Evolutionary conservation across 2,888 invertebrate species (phyloP), one percentile per base, ranked within the genome.

Genomic region (Mallateleia sp.): DNA sequence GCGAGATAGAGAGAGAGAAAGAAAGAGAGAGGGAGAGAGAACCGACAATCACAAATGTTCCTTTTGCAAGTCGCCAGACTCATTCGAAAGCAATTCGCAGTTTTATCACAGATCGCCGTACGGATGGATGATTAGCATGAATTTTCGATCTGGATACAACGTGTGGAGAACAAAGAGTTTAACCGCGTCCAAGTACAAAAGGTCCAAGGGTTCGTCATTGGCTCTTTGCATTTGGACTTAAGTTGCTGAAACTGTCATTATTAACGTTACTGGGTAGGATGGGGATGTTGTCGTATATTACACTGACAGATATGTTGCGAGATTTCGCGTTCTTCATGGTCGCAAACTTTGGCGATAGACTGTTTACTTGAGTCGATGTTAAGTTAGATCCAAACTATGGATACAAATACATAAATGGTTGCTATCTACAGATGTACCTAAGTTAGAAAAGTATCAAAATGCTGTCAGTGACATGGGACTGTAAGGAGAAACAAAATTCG

Each of bases 31-130:
- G 56, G 64, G 71, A 72, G 72, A 71, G 64, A 60, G 54, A 78
- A 82, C 82, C 86, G 86, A 86, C 86, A 82, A 86, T 86, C 86
- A 82, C 82, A 79, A 86, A 82, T 86, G 86, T 86, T 86, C 86
- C 86, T 86, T 74, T 64, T 54, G 64, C 52, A 60, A 54, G 28
- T 64, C 54, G 69, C 64, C 25, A 50, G 22, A 50, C 50, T 22
- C 50, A 24, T 50, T 50, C 22, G 50, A 24, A 50, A 50, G 50
- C 22, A 60, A 18, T 75, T 62, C 25, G 47, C 2, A 47, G 47
- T 47, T 18, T 42, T 34, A 34, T 50, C 32, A 32, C 9, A 22
- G 28, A 75, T 22, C 45, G 24, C 22, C 45, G 67, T 24, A 58
- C 42, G 66, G 9, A 32, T 58, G 45, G 28, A 67, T 67, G 67